Evolutionary conservation across 2,113 vertebrate species (phyloP), one percentile per base, ranked within the genome.

Genomic region (Takifugu bimaculatus): DNA sequence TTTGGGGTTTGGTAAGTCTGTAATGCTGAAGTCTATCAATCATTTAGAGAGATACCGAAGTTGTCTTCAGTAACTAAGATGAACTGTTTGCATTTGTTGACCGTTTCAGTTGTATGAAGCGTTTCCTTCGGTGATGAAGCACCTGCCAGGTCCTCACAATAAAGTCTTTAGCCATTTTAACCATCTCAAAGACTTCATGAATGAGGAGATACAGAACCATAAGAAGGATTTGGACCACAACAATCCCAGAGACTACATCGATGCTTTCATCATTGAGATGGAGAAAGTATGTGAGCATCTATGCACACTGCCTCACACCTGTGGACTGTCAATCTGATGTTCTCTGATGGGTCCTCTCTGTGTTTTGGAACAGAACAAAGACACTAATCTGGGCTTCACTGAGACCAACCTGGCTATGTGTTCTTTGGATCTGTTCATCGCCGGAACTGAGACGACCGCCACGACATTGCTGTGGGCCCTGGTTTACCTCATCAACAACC

Each of bases 341-440:
- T n/a, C 6, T n/a, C 20, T 20, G 20, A 20, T 3, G n/a, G n/a
- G 7, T 7, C 4, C 6, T 49, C 7, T 72, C 28, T 69, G 15
- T 25, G 20, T 4, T 3, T 63, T 68, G 87, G 81, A 59, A 77
- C 2, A 50, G 49, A 43, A 47, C 25, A 48, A 65, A 49, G 47
- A 77, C 26, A 42, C 26, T 0, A 2, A 50, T 2, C 27, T 68
- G 4, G 89, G 83, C 2, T 96, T 93, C 67, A 75, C 88, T 0
- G 91, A 96, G 7, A 82, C 78, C 11, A 94, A 96, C 69, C 32
- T 93, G 60, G 71, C 93, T 29, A 87, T 93, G 56, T 94, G 94
- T 56, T 88, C 89, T 32, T 83, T 96, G 6, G 95, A 98, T 85
- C 86, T 97, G 71, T 92, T 96, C 71, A 86, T 95, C 78, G 96